Conservation (phyloP, 2,888 invertebrate species). For the Drosophila acutilabella region DNA sequence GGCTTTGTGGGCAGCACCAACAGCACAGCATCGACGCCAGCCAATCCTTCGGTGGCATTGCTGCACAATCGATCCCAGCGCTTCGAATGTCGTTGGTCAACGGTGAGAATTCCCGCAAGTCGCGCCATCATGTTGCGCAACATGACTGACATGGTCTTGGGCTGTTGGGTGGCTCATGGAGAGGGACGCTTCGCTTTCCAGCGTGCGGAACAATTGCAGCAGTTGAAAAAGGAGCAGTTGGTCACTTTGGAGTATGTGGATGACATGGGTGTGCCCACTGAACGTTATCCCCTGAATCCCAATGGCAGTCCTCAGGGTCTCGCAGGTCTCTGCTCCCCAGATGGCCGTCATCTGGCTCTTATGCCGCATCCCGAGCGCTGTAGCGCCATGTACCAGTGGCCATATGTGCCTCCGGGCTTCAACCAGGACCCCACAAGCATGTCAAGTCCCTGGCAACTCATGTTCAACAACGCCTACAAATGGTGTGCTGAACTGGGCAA, state of each 20-base stretch:
- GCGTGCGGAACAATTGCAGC: conserved; percentile 85
- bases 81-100: conserved; percentile 92
- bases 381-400: conserved; percentile 95
- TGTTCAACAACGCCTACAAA: conserved; percentile 95
- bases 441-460: conserved; percentile 95
- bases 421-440: conserved; percentile 81
- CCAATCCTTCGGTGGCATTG: conserved; percentile 88
- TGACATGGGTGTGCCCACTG: conserved; percentile 90
- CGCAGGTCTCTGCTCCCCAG: conserved; percentile 94
- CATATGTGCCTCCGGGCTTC: conserved; percentile 88
- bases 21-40: not conserved
- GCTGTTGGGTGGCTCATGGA: conserved; percentile 98
- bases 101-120: conserved; percentile 89
- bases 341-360: conserved; percentile 97
- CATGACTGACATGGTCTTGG: conserved; percentile 95
- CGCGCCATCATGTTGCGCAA: conserved; percentile 93
- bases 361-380: conserved; percentile 99
- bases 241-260: conserved; percentile 94
- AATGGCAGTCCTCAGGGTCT: conserved; percentile 94
- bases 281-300: conserved; percentile 96
- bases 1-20: conserved; percentile 93
- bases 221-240: conserved; percentile 87
- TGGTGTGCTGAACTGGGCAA: conserved; percentile 86
- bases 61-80: conserved; percentile 95
- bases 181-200: conserved; percentile 93